Conservation (phyloP, 2,888 invertebrate genomes). For the Tyria jacobaeae region DNA sequence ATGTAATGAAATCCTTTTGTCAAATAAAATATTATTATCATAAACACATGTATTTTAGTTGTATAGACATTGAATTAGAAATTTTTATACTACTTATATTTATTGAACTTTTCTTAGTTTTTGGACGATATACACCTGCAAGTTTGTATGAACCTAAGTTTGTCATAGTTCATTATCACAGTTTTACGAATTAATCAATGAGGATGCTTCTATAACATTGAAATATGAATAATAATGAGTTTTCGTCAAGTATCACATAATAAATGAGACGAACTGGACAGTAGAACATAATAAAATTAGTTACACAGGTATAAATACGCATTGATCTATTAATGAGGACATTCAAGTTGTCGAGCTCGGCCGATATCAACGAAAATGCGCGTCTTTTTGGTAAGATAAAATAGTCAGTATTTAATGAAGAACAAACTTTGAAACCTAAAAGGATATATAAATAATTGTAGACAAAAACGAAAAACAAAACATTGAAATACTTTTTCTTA, state of each 20-base stretch:
- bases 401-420: background rate
- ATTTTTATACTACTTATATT: no score
- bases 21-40: no score
- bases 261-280: conserved; percentile 74
- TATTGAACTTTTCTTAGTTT: no score
- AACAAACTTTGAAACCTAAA: no score
- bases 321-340: conserved; percentile 70
- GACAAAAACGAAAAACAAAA: no score
- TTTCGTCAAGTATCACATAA: conserved; percentile 72
- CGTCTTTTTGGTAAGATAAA: conserved; percentile 71
- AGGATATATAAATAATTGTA: no score
- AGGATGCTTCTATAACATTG: conserved; percentile 61
- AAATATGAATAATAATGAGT: conserved; percentile 68
- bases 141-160: background rate
- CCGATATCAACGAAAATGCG: conserved; percentile 77
- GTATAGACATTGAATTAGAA: no score
- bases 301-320: conserved; percentile 83
- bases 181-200: conserved; percentile 36
- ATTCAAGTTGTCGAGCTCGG: conserved; percentile 72
- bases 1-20: no score
- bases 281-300: conserved; percentile 70
- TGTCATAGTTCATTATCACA: conserved; percentile 8
- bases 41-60: no score
- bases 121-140: no score
- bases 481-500: no score